phyloP scores from a whole-genome alignment of 2,888 invertebrate genomes.

The Erpobdella octoculata region DNA sequence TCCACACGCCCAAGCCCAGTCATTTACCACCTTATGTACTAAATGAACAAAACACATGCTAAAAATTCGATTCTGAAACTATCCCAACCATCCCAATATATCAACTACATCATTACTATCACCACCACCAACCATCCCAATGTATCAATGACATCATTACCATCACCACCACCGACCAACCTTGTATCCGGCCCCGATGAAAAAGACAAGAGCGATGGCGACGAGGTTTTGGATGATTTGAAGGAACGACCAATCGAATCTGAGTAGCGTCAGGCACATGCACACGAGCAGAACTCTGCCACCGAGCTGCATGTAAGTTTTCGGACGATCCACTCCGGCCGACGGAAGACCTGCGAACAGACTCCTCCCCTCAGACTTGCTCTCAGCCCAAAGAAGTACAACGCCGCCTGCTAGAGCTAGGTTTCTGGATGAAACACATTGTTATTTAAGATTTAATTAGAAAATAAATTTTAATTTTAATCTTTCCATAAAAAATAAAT shows the following conservation, averaged over 20 bases:
- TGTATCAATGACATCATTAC: too few species aligned
- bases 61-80: too few species aligned
- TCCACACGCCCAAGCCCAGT: too few species aligned
- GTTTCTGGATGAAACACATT: slow-evolving; percentile 60
- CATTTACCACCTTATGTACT: too few species aligned
- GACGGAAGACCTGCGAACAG: slow-evolving; percentile 78
- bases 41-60: too few species aligned
- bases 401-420: slow-evolving; percentile 94
- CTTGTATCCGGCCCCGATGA: slow-evolving; percentile 94
- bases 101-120: too few species aligned
- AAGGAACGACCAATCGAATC: slow-evolving; percentile 78
- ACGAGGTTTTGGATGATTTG: slow-evolving; percentile 83
- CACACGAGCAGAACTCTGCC: slow-evolving; percentile 90
- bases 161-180: too few species aligned
- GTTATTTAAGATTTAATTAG: neutral
- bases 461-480: too few species aligned
- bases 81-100: too few species aligned
- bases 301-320: slow-evolving; percentile 88
- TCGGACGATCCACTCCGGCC: slow-evolving; percentile 71
- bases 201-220: slow-evolving; percentile 83
- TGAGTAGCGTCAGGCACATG: slow-evolving; percentile 93
- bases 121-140: too few species aligned
- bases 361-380: slow-evolving; percentile 81
- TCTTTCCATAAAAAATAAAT: neutral
- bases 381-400: slow-evolving; percentile 88